phyloP scores from a whole-genome alignment of 2,888 invertebrate genomes.

The Spicauda simplicius region DNA sequence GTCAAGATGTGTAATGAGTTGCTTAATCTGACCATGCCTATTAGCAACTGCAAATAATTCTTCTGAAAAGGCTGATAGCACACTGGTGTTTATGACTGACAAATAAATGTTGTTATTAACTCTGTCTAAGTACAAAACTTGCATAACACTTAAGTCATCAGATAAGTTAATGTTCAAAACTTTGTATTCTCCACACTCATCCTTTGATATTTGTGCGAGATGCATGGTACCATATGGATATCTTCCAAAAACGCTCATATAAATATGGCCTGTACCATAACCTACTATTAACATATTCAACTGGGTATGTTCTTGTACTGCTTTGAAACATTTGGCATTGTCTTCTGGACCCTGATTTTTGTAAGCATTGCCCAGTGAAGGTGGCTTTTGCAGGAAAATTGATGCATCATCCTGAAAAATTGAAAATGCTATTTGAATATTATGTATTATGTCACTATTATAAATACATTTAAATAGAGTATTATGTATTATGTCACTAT shows the following conservation, averaged over 20 bases:
- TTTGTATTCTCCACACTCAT: slow-evolving; percentile 83
- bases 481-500: no score
- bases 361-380: slow-evolving; percentile 81
- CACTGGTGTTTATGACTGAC: slow-evolving; percentile 83
- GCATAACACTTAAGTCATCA: slow-evolving; percentile 88
- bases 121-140: slow-evolving; percentile 85
- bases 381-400: slow-evolving; percentile 84
- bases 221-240: slow-evolving; percentile 91
- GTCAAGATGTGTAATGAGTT: slow-evolving; percentile 88
- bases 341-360: slow-evolving; percentile 82
- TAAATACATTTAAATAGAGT: no score
- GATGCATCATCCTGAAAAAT: slow-evolving; percentile 76
- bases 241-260: slow-evolving; percentile 93
- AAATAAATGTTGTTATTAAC: slow-evolving; percentile 73
- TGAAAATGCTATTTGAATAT: background rate
- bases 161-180: slow-evolving; percentile 88
- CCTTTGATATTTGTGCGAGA: slow-evolving; percentile 82
- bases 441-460: no score
- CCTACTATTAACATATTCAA: slow-evolving; percentile 93
- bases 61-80: slow-evolving; percentile 87
- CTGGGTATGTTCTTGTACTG: slow-evolving; percentile 84
- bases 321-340: slow-evolving; percentile 84
- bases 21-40: slow-evolving; percentile 89
- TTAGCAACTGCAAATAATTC: slow-evolving; percentile 90
- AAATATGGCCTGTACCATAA: slow-evolving; percentile 88